Evolutionary conservation across 2,113 vertebrate genomes (phyloP).

Genomic region (Oncorhynchus keta): DNA sequence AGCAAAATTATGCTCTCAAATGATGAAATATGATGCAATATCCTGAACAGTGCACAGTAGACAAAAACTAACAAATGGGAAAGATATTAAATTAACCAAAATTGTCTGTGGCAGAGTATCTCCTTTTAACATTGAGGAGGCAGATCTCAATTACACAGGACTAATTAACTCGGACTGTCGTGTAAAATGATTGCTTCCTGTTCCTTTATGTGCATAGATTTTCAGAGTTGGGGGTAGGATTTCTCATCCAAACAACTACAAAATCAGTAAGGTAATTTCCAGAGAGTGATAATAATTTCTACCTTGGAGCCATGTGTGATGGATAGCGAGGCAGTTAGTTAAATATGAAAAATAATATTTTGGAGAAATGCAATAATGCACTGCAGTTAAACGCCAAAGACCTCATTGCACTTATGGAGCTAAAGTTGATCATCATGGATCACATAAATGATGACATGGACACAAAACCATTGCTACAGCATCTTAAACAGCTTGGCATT

Average conservation of each 20-base stretch:
- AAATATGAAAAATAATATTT: conserved; percentile 57
- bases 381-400: conserved; percentile 43
- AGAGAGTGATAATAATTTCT: conserved; percentile 57
- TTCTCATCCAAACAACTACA: conserved; percentile 44
- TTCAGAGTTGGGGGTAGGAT: conserved; percentile 18
- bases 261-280: conserved; percentile 54
- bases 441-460: too few relatives aligned
- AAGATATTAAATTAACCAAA: not conserved
- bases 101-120: not conserved
- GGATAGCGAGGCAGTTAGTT: conserved; percentile 54
- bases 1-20: not conserved
- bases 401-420: conserved; percentile 24
- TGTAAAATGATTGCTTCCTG: not conserved
- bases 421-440: not conserved
- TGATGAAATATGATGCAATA: not conserved
- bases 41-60: not conserved
- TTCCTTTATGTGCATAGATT: conserved; percentile 22
- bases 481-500: too few relatives aligned
- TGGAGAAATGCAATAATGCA: conserved; percentile 43
- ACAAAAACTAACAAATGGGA: not conserved
- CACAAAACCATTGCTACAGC: too few relatives aligned
- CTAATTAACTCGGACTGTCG: not conserved
- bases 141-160: not conserved
- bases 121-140: not conserved
- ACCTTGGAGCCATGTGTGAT: conserved; percentile 54